These are phyloP conservation scores for Rhyzopertha dominica DNA, from an alignment of 1,140 invertebrate genomes.

Conservation along the genomic window DNA sequence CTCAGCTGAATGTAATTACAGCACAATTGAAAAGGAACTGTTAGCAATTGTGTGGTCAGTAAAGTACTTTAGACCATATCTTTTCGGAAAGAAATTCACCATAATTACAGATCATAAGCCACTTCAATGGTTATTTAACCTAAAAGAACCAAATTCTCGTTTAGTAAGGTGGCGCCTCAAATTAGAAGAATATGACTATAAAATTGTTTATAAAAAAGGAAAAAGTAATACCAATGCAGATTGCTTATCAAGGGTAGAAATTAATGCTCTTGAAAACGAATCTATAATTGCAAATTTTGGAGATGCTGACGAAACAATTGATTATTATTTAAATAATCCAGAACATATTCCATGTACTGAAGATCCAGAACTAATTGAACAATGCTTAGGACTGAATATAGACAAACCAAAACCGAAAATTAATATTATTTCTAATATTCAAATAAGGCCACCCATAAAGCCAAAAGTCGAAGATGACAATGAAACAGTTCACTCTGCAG, in stretches of 20 bases:
- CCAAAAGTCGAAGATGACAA: slow-evolving; percentile 1
- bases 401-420: slow-evolving; percentile 1
- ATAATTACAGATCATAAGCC: slow-evolving; percentile 52
- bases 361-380: background rate
- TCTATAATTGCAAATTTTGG: background rate
- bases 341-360: background rate
- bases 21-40: slow-evolving; percentile 43
- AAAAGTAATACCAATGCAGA: slow-evolving; percentile 40
- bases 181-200: slow-evolving; percentile 47
- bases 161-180: slow-evolving; percentile 46
- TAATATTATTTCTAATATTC: slow-evolving; percentile 5
- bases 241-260: slow-evolving; percentile 22
- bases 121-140: slow-evolving; percentile 46
- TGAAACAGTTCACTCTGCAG: background rate
- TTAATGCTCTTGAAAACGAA: background rate
- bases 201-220: slow-evolving; percentile 46
- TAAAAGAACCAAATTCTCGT: slow-evolving; percentile 46
- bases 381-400: slow-evolving; percentile 1
- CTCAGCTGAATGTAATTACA: slow-evolving; percentile 45
- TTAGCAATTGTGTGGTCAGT: slow-evolving; percentile 45
- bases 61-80: slow-evolving; percentile 47
- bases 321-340: background rate
- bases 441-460: background rate
- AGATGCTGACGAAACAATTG: background rate
- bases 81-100: slow-evolving; percentile 48